Base-by-base conservation (phyloP, 2,888 invertebrate species). In the Seira sanloemensis region DNA sequence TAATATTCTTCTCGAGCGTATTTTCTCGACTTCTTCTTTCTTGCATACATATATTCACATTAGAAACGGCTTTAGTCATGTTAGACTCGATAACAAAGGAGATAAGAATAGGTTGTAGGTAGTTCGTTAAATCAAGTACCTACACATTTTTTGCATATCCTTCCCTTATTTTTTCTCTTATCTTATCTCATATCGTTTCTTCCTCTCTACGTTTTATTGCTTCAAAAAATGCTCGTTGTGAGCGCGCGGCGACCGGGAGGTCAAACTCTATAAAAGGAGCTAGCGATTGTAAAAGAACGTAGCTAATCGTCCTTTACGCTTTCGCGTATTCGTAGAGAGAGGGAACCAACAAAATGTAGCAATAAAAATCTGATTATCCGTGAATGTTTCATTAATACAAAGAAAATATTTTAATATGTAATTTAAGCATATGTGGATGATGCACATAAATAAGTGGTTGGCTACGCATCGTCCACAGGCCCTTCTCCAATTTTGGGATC, bases 91-190 rank as follows among this genome's bases (percentile, higher is more conserved):
- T 12, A 7, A 37, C 16, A 7, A 50, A 50, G n/a, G 50, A 50
- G 12, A 50, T 4, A 12, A 7, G 12, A 12, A 12, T 37, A 37
- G 37, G 37, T 37, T 7, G 37, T 37, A 37, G 37, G 4, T 37
- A 12, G 50, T 50, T 50, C 50, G 50, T 50, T 50, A n/a, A 50
- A 50, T 50, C 50, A 50, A 50, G 50, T 50, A 50, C 50, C 50
- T 50, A 12, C 50, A 18, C 50, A 50, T 50, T 12, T 18, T 50
- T 16, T 12, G 37, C 4, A 50, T n/a, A 16, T 1, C n/a, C 2
- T 50, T n/a, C 16, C 50, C 50, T 12, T 50, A n/a, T n/a, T n/a
- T n/a, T n/a, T n/a, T n/a, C n/a, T 50, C 50, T 50, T 50, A 50
- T 50, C 50, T 50, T 50, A 50, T 50, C 50, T 50, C 50, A 50